Base-by-base conservation (phyloP, 92 coral and sea anemone species). In the Micromussa lordhowensis region DNA sequence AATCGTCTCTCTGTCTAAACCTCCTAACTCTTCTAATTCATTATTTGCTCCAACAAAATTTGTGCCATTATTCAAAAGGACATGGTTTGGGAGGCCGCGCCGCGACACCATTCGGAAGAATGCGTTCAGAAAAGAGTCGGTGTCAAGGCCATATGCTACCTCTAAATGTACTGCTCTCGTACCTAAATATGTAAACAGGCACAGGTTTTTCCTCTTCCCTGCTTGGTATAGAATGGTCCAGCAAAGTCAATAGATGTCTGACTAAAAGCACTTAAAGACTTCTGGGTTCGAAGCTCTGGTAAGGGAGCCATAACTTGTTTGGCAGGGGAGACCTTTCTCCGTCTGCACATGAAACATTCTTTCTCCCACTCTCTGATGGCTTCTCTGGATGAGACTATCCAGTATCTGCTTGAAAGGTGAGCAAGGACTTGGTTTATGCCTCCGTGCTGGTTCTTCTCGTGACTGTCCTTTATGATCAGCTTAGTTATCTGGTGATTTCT, bases 381-480 rank as follows among this genome's bases (percentile, higher is more conserved):
- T 84, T 90, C 86, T 53, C 86, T 78, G 36, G 89, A 89, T 31
- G 89, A 85, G 26, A 90, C 81, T 55, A 85, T 85, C 90, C 92
- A 85, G 51, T 64, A 85, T 35, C 38, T 36, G 59, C 55, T 58
- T 14, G 75, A 85, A 22, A 85, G 89, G 13, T 44, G 84, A 34
- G 92, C 69, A 35, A 90, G 85, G 31, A 85, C 89, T 30, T 48
- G 85, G 38, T 85, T 85, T 6, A 76, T 90, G 70, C 86, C 89
- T 26, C 81, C 81, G 36, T 84, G 89, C 22, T 57, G 82, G 40
- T 74, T 57, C 53, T 28, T 31, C 34, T 85, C 81, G 34, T 90
- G 92, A 36, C 68, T 72, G 72, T 90, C 72, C 79, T 78, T 85
- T 38, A 84, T 79, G 22, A 89, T 84, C 51, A 89, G 77, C 68